A percentile compares a stretch with the other conserved stretches of the same genome.
Evolutionary conservation across 2,797 vertebrate genomes (phyloP).

Genomic region (Chrysocyon brachyurus): DNA sequence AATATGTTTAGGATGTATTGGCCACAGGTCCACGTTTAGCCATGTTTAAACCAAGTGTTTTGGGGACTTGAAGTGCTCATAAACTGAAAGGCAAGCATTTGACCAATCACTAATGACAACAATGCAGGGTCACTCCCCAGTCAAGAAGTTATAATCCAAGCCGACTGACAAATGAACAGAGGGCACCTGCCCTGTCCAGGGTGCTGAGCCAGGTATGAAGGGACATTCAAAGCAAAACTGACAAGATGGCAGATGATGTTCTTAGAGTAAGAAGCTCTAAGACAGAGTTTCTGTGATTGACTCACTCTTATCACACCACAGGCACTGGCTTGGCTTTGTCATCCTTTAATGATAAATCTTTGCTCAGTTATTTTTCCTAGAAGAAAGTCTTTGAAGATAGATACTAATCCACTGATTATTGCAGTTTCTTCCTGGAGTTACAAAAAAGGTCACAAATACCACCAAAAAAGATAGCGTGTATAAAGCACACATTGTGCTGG

Average conservation of each 20-base stretch:
- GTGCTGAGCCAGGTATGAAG: background rate
- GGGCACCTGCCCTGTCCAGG: background rate
- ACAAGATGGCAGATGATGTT: background rate
- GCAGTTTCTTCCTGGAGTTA: background rate
- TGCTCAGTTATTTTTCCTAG: background rate
- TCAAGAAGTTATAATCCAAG: background rate
- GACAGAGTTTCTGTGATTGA: background rate
- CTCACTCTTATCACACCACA: background rate
- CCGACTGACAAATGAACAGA: background rate
- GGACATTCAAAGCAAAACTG: background rate
- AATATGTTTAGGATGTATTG: background rate
- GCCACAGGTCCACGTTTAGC: background rate
- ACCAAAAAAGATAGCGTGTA: background rate
- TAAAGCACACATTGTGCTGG: background rate
- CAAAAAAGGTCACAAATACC: background rate
- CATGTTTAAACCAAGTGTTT: background rate
- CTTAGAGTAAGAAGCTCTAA: background rate
- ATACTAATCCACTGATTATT: background rate
- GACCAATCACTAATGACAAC: background rate
- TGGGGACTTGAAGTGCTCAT: constrained; percentile 40
- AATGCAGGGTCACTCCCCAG: background rate
- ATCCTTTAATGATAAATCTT: background rate
- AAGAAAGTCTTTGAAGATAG: background rate
- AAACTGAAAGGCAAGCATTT: constrained; percentile 15
- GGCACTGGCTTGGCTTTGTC: background rate